Base-by-base conservation (phyloP, 2,113 vertebrate genomes). In the Tamias sibiricus region DNA sequence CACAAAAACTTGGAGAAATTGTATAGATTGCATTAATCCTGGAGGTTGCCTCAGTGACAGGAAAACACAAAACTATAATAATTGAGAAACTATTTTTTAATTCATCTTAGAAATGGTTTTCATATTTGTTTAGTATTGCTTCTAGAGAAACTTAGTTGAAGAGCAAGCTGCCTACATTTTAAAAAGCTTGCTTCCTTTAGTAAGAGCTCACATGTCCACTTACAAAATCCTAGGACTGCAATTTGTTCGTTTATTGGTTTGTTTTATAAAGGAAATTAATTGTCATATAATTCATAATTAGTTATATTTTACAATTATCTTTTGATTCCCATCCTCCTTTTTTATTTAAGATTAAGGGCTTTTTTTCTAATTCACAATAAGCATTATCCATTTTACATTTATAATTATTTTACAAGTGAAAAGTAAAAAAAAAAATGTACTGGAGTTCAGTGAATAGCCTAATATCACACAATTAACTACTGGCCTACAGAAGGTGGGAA, bases 351-450 rank as follows among this genome's bases (percentile, higher is more conserved):
- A 86, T 49, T 47, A 12, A 84, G 44, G 42, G 37, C 17, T n/a
- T n/a, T 54, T 76, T 93, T 59, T 66, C 57, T 44, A 74, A 44
- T 92, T 89, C 49, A 94, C 20, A 90, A 57, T 49, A 92, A 91
- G 1, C 40, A 69, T 14, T 87, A 82, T 40, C 28, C 28, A 71
- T 74, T 97, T 94, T 91, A 82, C 5, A 77, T 69, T 72, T 91
- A 44, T 49, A 90, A 76, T 14, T 76, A 92, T 74, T 96, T 87
- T 91, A 89, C 32, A 95, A 93, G 22, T 95, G 17, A 80, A 94
- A 83, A 82, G 81, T n/a, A 11, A 76, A 84, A 90, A 54, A 11
- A 76, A 84, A 90, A 54, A 6, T 64, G 2, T 22, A 85, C 11
- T 62, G 26, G 94, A 76, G 8, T 28, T 74, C 80, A 80, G 28